Base-by-base conservation (phyloP, 2,888 invertebrate species). In the Drosophila birchii region DNA sequence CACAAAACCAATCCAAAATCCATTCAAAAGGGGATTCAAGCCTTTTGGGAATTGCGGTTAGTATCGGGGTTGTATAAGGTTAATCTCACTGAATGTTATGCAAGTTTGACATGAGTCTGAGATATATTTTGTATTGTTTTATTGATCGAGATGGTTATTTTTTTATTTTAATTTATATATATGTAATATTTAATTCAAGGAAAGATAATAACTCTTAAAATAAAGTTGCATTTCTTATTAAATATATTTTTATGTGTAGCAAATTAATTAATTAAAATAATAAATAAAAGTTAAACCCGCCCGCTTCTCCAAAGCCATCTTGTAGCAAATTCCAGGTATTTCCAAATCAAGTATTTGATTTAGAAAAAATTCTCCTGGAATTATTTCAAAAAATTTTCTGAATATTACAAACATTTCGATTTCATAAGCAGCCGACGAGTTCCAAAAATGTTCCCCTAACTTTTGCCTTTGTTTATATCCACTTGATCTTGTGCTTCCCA, bases 1-100 rank as follows among this genome's bases (percentile, higher is more conserved):
- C 32, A 18, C 70, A 26, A 51, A 71, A 58, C 62, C 80, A 74
- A 62, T 70, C 67, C 36, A n/a, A 68, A 69, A 49, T 41, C 57
- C 57, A 29, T 26, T 34, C 47, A 36, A 47, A 44, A 34, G 55
- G 43, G 53, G 56, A 9, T 6, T 26, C 36, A n/a, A 45, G 20
- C 55, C 55, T 18, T 20, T 34, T 20, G 64, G 64, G 64, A 63
- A 63, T 64, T 64, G 64, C 9, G 51, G 49, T 64, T 64, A 11
- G 29, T 4, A 36, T 49, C 4, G 23, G 7, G 43, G 20, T 49
- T 64, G 29, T 16, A 43, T 64, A 63, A 63, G 36, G 49, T 49
- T n/a, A 49, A 32, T 32, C 23, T 16, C 34, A 44, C 44, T 41
- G 63, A 34, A 16, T 34, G 58, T 58, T 47, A 49, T 49, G 18